Conservation (phyloP, 2,797 vertebrate species). For the Cossypha niveicapilla region DNA sequence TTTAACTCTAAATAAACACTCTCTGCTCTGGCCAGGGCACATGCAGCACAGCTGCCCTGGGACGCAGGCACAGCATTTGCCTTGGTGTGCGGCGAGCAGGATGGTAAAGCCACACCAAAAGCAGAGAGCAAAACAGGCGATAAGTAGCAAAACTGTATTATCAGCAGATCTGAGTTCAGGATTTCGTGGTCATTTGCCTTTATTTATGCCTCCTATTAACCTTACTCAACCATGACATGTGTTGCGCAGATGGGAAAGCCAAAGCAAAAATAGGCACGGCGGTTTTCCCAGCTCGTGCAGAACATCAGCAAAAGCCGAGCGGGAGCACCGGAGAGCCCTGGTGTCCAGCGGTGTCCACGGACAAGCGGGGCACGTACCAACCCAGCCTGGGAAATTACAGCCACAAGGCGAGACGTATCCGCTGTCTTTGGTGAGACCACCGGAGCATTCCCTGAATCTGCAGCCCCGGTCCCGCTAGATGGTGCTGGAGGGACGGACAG, state of each 20-base stretch:
- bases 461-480: conserved; percentile 56
- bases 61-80: not conserved
- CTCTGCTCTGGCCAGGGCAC: not conserved
- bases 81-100: rapidly evolving
- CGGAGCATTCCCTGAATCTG: rapidly evolving
- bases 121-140: not conserved
- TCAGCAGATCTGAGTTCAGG: conserved; percentile 3
- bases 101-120: not conserved
- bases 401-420: rapidly evolving
- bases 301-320: not conserved
- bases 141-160: conserved; percentile 2
- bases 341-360: rapidly evolving
- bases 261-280: not conserved
- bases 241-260: not conserved
- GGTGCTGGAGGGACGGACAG: conserved; percentile 59
- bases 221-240: not conserved
- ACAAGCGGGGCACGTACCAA: not conserved
- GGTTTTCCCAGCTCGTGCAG: not conserved
- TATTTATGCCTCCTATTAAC: conserved; percentile 34
- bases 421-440: not conserved
- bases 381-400: not conserved
- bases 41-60: not conserved
- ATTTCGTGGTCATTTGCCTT: conserved; percentile 48
- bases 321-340: not conserved
- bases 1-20: not conserved